Evolutionary conservation across 2,113 vertebrate genomes (phyloP), one percentile per base, ranked within the genome.

Genomic region (Salminus brasiliensis): DNA sequence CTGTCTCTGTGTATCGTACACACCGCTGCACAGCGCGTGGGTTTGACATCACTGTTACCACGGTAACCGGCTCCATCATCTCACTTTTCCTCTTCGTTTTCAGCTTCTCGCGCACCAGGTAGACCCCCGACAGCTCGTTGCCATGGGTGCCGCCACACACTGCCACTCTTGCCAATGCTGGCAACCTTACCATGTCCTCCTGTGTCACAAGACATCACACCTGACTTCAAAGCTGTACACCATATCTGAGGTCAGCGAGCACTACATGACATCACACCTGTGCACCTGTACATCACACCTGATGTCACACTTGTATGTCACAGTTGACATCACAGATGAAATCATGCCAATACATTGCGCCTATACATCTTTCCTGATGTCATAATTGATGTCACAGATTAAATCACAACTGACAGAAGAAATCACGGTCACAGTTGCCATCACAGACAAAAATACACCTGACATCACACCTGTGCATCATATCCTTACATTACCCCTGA

Each of bases 111-210:
- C 81, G 87, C 65, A 79, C 91, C 83, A 96, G 88, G 82, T 86
- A 90, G 71, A 95, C 84, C 0, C 94, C 94, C 0, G 92, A 91
- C 85, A 95, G 87, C 88, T 96, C 95, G 1, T 95, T 93, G 62
- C 95, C 94, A 11, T 96, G 95, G 32, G 94, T 95, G 57, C 95
- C 94, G 0, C 94, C 94, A 0, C 90, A 91, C 76, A 96, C 88
- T 0, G 92, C 94, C 5, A 94, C 91, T 1, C 86, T 89, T 79
- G 68, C 83, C 86, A 96, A 60, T 55, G 89, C 87, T 2, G 89
- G 87, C 57, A 91, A 69, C 57, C 10, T 45, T 84, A 88, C 84
- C 71, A 60, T 71, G 62, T 90, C 88, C 88, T 91, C 91, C 85
- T 87, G 81, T 47, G 76, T 60, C 79, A 69, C 57, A 72, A 36